Evolutionary conservation across 2,888 invertebrate genomes (phyloP).

Genomic region (Scaeva pyrastri): DNA sequence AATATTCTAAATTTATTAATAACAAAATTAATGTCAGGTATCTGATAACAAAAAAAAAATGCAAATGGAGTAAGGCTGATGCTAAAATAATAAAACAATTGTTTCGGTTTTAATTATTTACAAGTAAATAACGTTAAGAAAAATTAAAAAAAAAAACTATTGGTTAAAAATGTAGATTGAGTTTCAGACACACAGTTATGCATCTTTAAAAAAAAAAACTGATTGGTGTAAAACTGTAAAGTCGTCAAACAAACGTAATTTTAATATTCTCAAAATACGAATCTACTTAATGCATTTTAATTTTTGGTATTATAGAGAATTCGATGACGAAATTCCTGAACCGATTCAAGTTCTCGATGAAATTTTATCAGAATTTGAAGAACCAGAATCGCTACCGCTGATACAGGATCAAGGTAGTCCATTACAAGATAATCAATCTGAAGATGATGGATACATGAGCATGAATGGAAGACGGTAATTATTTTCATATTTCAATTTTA

Average conservation of each 20-base stretch:
- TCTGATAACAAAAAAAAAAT: too few relatives aligned
- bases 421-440: slow-evolving; percentile 92
- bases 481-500: background rate
- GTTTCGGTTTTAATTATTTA: too few relatives aligned
- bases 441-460: slow-evolving; percentile 97
- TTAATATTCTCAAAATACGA: background rate
- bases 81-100: too few relatives aligned
- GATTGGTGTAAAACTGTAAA: slow-evolving; percentile 1
- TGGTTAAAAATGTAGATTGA: too few relatives aligned
- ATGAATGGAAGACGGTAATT: slow-evolving; percentile 92
- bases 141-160: too few relatives aligned
- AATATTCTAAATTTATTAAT: too few relatives aligned
- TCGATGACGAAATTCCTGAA: slow-evolving; percentile 93
- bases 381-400: slow-evolving; percentile 84
- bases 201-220: too few relatives aligned
- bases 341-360: slow-evolving; percentile 94
- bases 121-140: too few relatives aligned
- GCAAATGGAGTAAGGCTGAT: too few relatives aligned
- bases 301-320: slow-evolving; percentile 26
- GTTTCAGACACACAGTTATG: too few relatives aligned
- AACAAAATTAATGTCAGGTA: too few relatives aligned
- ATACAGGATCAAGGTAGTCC: slow-evolving; percentile 87
- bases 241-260: background rate
- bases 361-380: slow-evolving; percentile 96
- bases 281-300: background rate